phyloP scores from a whole-genome alignment of 92 coral and sea anemone species.

The Porites cylindrica region DNA sequence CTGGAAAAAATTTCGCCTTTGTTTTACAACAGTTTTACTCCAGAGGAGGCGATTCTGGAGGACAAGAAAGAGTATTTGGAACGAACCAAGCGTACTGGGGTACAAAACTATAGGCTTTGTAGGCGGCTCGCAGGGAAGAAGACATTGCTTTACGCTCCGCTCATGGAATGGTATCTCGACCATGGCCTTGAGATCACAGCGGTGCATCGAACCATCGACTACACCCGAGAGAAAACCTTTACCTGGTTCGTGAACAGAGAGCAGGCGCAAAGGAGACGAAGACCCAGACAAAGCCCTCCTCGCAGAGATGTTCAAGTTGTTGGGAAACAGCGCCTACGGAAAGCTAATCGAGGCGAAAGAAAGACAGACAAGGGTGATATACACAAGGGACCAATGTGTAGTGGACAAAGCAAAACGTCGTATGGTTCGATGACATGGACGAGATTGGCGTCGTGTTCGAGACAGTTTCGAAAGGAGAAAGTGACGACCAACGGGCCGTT shows the following conservation, averaged over 20 bases:
- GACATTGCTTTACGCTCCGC: slow-evolving; percentile 25
- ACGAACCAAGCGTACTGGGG: neutral
- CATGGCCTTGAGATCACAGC: slow-evolving; percentile 6
- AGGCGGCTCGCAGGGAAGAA: neutral
- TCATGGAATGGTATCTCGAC: slow-evolving; percentile 14
- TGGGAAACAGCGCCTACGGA: slow-evolving; percentile 16
- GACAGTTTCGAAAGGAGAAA: too few species aligned
- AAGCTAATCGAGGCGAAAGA: slow-evolving; percentile 41
- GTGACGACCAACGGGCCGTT: too few species aligned
- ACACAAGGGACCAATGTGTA: neutral
- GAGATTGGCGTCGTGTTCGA: too few species aligned
- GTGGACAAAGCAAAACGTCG: neutral
- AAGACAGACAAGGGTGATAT: neutral
- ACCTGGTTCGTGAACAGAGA: slow-evolving; percentile 34
- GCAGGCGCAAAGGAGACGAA: slow-evolving; percentile 15
- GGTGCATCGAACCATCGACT: slow-evolving; percentile 24
- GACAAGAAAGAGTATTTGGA: slow-evolving; percentile 20
- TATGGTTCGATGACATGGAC: neutral
- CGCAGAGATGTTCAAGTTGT: slow-evolving; percentile 28
- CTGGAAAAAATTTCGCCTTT: slow-evolving; percentile 24
- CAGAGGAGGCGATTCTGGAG: slow-evolving; percentile 4
- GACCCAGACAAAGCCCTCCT: slow-evolving; percentile 2
- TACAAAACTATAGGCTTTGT: too few species aligned
- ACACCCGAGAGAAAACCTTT: slow-evolving; percentile 1
- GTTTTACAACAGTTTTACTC: slow-evolving; percentile 16